Evolutionary conservation across 2,888 invertebrate species (phyloP).

Genomic region (Campoplex capitator): DNA sequence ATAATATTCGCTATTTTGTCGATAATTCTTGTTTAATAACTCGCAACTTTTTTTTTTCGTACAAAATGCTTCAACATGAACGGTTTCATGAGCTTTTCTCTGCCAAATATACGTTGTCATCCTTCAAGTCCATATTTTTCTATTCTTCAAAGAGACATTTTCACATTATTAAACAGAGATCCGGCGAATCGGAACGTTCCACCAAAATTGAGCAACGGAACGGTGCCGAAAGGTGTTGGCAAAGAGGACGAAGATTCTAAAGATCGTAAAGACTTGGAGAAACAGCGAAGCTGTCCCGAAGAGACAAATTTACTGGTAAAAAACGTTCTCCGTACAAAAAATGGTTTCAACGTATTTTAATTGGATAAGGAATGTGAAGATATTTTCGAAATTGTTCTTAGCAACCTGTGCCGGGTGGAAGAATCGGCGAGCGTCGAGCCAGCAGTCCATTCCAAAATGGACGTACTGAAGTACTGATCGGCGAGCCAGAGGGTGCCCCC

Average conservation of each 20-base stretch:
- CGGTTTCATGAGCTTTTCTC: neutral
- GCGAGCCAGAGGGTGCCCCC: slow-evolving; percentile 85
- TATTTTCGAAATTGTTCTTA: slow-evolving; percentile 57
- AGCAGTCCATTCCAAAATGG: slow-evolving; percentile 90
- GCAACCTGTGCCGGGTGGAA: slow-evolving; percentile 79
- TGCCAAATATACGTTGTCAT: no score
- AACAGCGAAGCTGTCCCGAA: slow-evolving; percentile 80
- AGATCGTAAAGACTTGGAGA: slow-evolving; percentile 78
- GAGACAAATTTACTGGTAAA: slow-evolving; percentile 81
- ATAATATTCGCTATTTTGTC: neutral
- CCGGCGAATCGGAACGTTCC: slow-evolving; percentile 69
- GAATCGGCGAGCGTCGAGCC: slow-evolving; percentile 83
- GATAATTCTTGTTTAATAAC: neutral
- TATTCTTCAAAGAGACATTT: neutral
- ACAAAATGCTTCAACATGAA: neutral
- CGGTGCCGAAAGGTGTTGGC: slow-evolving; percentile 78
- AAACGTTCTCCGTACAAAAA: neutral
- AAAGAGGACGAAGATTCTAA: slow-evolving; percentile 74
- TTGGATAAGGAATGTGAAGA: neutral
- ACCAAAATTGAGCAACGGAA: slow-evolving; percentile 82
- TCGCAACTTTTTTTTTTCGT: neutral
- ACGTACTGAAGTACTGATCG: slow-evolving; percentile 90
- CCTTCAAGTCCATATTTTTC: neutral
- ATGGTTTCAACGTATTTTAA: neutral
- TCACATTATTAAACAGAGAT: slow-evolving; percentile 43